Evolutionary conservation across 2,797 vertebrate species (phyloP), one percentile per base, ranked within the genome.

Genomic region (Chaunax sp.): DNA sequence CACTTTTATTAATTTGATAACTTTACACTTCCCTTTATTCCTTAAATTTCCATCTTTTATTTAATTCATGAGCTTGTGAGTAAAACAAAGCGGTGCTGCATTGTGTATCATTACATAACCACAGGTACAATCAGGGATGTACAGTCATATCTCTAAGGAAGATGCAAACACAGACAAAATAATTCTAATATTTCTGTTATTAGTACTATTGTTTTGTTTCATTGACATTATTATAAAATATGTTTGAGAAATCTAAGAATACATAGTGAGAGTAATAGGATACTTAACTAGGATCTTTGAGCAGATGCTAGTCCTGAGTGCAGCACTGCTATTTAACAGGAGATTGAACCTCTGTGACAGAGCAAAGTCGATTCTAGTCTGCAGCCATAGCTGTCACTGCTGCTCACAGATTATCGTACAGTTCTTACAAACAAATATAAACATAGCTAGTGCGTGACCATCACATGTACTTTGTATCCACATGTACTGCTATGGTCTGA

Each of bases 271-370:
- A 54, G 33, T 41, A 37, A 38, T 5, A 10, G 8, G 44, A 37
- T 13, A n/a, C n/a, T n/a, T n/a, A n/a, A n/a, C n/a, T n/a, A n/a
- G 56, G 58, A 46, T 19, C 46, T 70, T 47, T 58, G 46, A 51
- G 38, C 64, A 30, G 49, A 65, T 20, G n/a, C n/a, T n/a, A n/a
- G n/a, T n/a, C n/a, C n/a, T n/a, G n/a, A n/a, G n/a, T n/a, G n/a
- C n/a, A n/a, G n/a, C n/a, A n/a, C n/a, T n/a, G n/a, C n/a, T n/a
- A n/a, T n/a, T n/a, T n/a, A n/a, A n/a, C n/a, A n/a, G n/a, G n/a
- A 20, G 30, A 33, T 22, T 56, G 26, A 68, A 61, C 23, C 12
- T 2, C 30, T 23, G 41, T 44, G 28, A 43, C 25, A 20, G 47
- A 49, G 50, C 14, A 55, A 20, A 33, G 35, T 12, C 38, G 28